Base-by-base conservation (phyloP, 2,888 invertebrate genomes). In the Drosophila limbata region DNA sequence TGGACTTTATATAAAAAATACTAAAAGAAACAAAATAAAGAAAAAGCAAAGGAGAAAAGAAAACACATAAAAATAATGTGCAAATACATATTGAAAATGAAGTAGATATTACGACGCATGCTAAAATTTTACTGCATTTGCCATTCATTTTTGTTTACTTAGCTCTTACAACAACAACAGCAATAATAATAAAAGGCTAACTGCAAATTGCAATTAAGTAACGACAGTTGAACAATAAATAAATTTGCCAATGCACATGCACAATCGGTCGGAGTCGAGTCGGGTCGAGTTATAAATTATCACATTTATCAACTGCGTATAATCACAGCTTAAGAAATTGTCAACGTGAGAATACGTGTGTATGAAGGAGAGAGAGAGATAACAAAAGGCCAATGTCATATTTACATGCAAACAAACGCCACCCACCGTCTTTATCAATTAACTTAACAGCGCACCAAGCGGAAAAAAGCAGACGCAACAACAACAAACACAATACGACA, bases 361-460 rank as follows among this genome's bases (percentile, higher is more conserved):
- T 15, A n/a, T 17, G 33, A 9, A 25, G n/a, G 39, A 39, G 11
- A 33, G 9, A 28, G 28, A 45, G 45, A 39, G 70, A 74, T 70
- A 59, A 62, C 19, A 15, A n/a, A 60, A 52, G 63, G 40, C 67
- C 66, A 74, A 56, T 65, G 48, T 17, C 52, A 66, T 66, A 56
- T 66, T 74, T 66, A 52, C 45, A 73, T 63, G 70, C 66, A 62
- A 40, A 21, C 48, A 48, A 33, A 48, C 31, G 48, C 19, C 48
- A 31, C 48, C 28, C 25, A 35, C 40, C 25, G 57, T 37, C 47
- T 66, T 66, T 65, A 69, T 60, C 71, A 69, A 50, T 55, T 53
- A 51, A 45, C 33, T 37, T 19, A n/a, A 44, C 61, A 67, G 52
- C 53, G 31, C 21, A 52, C 39, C 17, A 47, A 15, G 15, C 28